Evolutionary conservation across 2,888 invertebrate species (phyloP).

Genomic region (Nebria salina): DNA sequence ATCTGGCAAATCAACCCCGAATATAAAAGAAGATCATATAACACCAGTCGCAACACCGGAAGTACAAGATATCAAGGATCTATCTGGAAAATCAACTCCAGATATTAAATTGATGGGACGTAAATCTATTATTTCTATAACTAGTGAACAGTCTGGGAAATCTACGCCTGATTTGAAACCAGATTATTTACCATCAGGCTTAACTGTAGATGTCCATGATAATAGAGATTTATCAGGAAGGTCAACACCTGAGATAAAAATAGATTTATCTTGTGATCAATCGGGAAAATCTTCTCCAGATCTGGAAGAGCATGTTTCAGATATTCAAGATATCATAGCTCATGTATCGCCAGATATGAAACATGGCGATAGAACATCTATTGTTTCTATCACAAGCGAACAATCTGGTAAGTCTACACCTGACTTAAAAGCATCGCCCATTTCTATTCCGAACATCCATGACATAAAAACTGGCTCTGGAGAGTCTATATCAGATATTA

Average conservation of each 20-base stretch:
- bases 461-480: conserved; percentile 19
- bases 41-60: background rate
- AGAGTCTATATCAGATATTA: conserved; percentile 45
- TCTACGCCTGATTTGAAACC: conserved; percentile 58
- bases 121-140: conserved; percentile 53
- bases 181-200: background rate
- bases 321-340: conserved; percentile 32
- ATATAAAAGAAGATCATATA: conserved; percentile 7
- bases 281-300: conserved; percentile 44
- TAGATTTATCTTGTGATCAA: conserved; percentile 11
- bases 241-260: conserved; percentile 51
- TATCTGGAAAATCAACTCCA: conserved; percentile 30
- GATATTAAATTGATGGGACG: background rate
- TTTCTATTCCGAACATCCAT: conserved; percentile 9
- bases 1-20: conserved; percentile 62
- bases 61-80: background rate
- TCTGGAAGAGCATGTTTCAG: conserved; percentile 17
- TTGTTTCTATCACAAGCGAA: conserved; percentile 26
- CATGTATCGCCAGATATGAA: conserved; percentile 46
- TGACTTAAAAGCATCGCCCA: conserved; percentile 22
- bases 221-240: conserved; percentile 51
- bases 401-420: conserved; percentile 5
- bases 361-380: conserved; percentile 33
- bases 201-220: background rate
- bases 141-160: conserved; percentile 56